Evolutionary conservation across 2,797 vertebrate genomes (phyloP).

Genomic region (Pogonophryne albipinna): DNA sequence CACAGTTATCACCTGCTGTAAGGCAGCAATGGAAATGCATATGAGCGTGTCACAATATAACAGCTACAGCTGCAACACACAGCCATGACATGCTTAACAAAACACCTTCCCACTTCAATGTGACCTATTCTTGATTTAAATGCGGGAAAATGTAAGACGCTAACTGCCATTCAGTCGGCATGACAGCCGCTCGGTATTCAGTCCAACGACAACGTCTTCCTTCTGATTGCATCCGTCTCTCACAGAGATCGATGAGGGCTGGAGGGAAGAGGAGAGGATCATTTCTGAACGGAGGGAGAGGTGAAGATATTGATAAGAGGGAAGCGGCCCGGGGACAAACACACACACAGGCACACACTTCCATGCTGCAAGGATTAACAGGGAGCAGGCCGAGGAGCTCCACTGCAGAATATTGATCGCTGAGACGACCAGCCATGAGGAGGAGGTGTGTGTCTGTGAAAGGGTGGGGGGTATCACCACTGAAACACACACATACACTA

Average conservation of each 20-base stretch:
- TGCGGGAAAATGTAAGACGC: not conserved
- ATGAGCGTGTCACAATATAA: too few relatives aligned
- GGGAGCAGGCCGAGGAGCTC: conserved; percentile 69
- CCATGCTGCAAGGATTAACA: conserved; percentile 70
- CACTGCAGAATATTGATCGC: conserved; percentile 83
- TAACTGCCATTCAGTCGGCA: conserved; percentile 31
- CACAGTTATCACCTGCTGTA: not conserved
- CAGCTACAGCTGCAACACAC: not conserved
- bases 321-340: conserved; percentile 32
- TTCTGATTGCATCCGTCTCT: conserved; percentile 51
- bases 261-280: conserved; percentile 68
- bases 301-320: conserved; percentile 79
- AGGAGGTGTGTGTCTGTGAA: conserved; percentile 24
- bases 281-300: conserved; percentile 66
- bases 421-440: conserved; percentile 73
- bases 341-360: conserved; percentile 26
- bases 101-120: not conserved
- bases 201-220: conserved; percentile 22
- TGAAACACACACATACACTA: conserved; percentile 22
- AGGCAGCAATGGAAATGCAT: not conserved
- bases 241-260: conserved; percentile 68
- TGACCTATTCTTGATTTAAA: not conserved
- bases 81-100: conserved; percentile 7
- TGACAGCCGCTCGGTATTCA: conserved; percentile 42
- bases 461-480: conserved; percentile 15